phyloP scores from a whole-genome alignment of 2,888 invertebrate genomes.

The Agonopterix alstromeriana region DNA sequence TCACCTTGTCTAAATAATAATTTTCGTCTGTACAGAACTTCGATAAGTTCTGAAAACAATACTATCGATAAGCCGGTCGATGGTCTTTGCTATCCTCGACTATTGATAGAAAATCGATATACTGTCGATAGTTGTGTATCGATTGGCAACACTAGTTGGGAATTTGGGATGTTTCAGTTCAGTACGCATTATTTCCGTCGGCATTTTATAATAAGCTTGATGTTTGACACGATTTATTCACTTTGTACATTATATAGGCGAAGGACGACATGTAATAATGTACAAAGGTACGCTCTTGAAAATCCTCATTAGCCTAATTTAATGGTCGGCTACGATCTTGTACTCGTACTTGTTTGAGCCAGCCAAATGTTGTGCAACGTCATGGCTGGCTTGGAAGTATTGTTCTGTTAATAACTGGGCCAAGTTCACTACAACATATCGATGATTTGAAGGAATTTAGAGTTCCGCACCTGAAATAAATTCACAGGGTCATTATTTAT shows the following conservation, averaged over 20 bases:
- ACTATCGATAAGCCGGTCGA: no score
- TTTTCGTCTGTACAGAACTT: no score
- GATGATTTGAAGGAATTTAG: conserved; percentile 1
- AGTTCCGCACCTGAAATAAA: no score
- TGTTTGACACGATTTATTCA: conserved; percentile 2
- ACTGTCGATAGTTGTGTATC: no score
- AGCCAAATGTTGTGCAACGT: conserved; percentile 50
- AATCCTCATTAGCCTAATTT: conserved; percentile 37
- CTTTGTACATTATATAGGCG: conserved; percentile 12
- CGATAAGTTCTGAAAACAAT: no score
- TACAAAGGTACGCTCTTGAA: conserved; percentile 20
- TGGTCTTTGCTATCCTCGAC: no score
- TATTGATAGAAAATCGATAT: no score
- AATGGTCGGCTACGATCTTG: conserved; percentile 24
- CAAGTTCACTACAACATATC: conserved; percentile 42
- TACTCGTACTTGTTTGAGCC: conserved; percentile 21
- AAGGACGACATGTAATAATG: conserved; percentile 22
- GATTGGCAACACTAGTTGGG: no score
- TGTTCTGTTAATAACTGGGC: conserved; percentile 49
- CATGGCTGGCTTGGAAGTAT: conserved; percentile 52
- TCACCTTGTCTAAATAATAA: no score
- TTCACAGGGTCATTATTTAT: conserved; percentile 1
- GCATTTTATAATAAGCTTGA: conserved; percentile 2
- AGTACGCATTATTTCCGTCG: not conserved
- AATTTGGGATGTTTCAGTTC: not conserved